Conservation (phyloP, 2,888 invertebrate species). For the Mesorhabditis spiculigera region DNA sequence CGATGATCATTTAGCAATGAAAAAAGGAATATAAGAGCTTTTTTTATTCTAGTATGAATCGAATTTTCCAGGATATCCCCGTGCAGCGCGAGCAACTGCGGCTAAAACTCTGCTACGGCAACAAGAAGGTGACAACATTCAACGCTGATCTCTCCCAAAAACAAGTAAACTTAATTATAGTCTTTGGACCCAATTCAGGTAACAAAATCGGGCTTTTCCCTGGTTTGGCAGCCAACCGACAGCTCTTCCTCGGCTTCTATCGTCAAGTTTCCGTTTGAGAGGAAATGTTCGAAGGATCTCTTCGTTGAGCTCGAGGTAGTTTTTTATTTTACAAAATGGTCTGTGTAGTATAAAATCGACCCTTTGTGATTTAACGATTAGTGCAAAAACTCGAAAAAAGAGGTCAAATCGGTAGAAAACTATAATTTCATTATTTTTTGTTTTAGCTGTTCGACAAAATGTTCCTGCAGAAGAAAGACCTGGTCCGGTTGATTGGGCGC, state of each 20-base stretch:
- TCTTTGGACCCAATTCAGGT: too few species aligned
- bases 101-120: constrained; percentile 57
- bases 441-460: constrained; percentile 58
- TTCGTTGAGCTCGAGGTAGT: constrained; percentile 33
- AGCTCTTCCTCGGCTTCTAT: constrained; percentile 47
- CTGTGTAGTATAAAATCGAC: not conserved
- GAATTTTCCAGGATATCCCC: constrained; percentile 40
- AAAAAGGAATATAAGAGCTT: not conserved
- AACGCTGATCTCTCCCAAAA: constrained; percentile 55
- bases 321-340: too few species aligned
- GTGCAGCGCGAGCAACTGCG: constrained; percentile 56
- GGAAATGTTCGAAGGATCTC: constrained; percentile 31
- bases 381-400: too few species aligned
- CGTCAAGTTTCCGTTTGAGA: constrained; percentile 58
- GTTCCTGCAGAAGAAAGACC: constrained; percentile 60
- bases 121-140: constrained; percentile 56
- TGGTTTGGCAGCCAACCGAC: constrained; percentile 58
- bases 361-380: not conserved
- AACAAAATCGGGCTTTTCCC: constrained; percentile 55
- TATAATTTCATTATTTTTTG: not conserved
- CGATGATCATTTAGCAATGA: not conserved
- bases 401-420: too few species aligned
- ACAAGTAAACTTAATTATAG: too few species aligned
- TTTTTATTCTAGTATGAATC: too few species aligned
- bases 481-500: constrained; percentile 43